phyloP scores from a whole-genome alignment of 35 echinoderm and acorn worm species.

The Heliocidaris erythrogramma region DNA sequence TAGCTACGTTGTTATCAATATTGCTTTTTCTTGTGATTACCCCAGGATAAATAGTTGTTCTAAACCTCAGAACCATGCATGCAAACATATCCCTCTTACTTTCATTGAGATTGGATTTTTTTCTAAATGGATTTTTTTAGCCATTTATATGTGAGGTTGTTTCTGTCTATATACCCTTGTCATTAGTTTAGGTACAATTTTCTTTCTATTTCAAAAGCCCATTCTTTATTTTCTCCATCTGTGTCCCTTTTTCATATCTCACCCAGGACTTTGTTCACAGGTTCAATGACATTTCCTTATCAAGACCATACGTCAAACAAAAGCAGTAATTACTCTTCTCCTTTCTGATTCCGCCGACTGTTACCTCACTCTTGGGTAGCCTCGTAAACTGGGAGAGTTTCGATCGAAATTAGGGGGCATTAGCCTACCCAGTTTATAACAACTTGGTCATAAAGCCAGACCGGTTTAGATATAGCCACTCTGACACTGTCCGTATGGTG shows the following conservation, averaged over 20 bases:
- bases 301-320: conserved; percentile 9
- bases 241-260: background rate
- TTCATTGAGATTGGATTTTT: too few species aligned
- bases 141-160: too few species aligned
- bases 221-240: background rate
- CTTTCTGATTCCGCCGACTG: background rate
- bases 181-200: too few species aligned
- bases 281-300: background rate
- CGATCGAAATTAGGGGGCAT: conserved; percentile 8
- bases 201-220: too few species aligned
- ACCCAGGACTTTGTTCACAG: background rate
- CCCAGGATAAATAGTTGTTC: too few species aligned
- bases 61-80: too few species aligned
- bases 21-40: too few species aligned
- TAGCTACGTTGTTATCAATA: too few species aligned
- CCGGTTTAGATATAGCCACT: background rate
- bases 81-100: too few species aligned
- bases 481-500: conserved; percentile 7
- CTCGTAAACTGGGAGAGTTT: background rate
- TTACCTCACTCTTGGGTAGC: conserved; percentile 4
- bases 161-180: too few species aligned
- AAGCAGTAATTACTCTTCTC: background rate
- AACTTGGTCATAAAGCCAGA: background rate
- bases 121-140: too few species aligned
- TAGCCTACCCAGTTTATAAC: background rate